These are phyloP conservation scores for Platyscelio sp. DNA, from an alignment of 2,888 invertebrate genomes.

Conservation along the genomic window DNA sequence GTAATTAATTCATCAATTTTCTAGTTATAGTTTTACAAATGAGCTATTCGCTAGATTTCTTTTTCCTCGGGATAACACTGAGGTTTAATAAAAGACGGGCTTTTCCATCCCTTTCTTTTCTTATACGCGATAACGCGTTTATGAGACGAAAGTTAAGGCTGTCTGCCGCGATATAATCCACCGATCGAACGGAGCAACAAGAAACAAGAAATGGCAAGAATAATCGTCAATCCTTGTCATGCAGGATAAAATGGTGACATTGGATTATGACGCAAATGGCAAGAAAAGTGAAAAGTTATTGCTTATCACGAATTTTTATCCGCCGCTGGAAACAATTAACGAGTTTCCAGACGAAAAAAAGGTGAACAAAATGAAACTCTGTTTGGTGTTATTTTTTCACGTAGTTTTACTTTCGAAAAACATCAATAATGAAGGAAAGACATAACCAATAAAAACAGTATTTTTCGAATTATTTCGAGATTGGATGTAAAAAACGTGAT, in stretches of 20 bases:
- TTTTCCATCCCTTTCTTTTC: slow-evolving; percentile 54
- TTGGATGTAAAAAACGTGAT: too few species aligned
- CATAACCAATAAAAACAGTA: too few species aligned
- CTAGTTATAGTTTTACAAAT: too few species aligned
- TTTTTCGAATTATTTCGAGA: too few species aligned
- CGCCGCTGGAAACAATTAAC: too few species aligned
- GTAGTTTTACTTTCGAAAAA: too few species aligned
- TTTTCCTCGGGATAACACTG: slow-evolving; percentile 58
- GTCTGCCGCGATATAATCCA: slow-evolving; percentile 67
- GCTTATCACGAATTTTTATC: slow-evolving; percentile 43
- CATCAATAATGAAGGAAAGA: too few species aligned
- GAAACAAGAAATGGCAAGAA: slow-evolving; percentile 52
- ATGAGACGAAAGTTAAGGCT: slow-evolving; percentile 69
- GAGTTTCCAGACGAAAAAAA: too few species aligned
- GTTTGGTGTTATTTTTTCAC: too few species aligned
- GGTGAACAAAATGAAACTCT: too few species aligned
- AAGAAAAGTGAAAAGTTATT: slow-evolving; percentile 50
- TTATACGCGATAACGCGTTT: slow-evolving; percentile 65
- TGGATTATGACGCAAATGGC: slow-evolving; percentile 49
- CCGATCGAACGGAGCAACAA: slow-evolving; percentile 61
- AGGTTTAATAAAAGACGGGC: slow-evolving; percentile 60
- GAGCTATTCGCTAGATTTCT: too few species aligned
- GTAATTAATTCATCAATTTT: too few species aligned
- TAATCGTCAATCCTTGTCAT: slow-evolving; percentile 69
- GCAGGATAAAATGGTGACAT: slow-evolving; percentile 52